phyloP scores from a whole-genome alignment of 2,113 vertebrate species.

The Siniperca knerii region DNA sequence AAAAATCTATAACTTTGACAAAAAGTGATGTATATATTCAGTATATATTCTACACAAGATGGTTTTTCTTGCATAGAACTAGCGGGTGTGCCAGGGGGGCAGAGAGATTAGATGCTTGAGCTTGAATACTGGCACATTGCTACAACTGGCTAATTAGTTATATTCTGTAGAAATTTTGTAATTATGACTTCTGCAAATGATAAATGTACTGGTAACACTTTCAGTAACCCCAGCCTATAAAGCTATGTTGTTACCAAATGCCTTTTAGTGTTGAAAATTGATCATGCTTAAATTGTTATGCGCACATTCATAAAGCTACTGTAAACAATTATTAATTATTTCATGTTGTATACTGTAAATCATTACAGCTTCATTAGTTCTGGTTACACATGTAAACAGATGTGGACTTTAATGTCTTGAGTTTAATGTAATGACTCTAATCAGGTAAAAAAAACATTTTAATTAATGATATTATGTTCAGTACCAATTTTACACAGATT shows the following conservation, averaged over 20 bases:
- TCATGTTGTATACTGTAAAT: background rate
- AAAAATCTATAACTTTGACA: conserved; percentile 55
- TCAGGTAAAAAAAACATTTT: background rate
- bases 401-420: background rate
- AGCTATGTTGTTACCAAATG: conserved; percentile 12
- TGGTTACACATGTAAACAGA: background rate
- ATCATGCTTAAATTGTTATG: conserved; percentile 3
- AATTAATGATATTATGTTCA: background rate
- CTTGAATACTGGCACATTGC: conserved; percentile 35
- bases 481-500: background rate
- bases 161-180: conserved; percentile 50
- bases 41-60: conserved; percentile 59
- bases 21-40: conserved; percentile 64
- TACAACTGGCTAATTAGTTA: conserved; percentile 38
- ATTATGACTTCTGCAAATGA: conserved; percentile 47
- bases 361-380: background rate
- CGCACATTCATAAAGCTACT: conserved; percentile 6
- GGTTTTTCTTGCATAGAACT: conserved; percentile 56
- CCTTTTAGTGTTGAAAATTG: conserved; percentile 20
- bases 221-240: conserved; percentile 48
- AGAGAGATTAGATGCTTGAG: conserved; percentile 18
- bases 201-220: conserved; percentile 39
- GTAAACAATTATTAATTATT: background rate
- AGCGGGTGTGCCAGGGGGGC: conserved; percentile 2
- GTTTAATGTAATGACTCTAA: no score